Evolutionary conservation across 1,140 invertebrate species (phyloP), one percentile per base, ranked within the genome.

Genomic region (Tetramorium parvispinum): DNA sequence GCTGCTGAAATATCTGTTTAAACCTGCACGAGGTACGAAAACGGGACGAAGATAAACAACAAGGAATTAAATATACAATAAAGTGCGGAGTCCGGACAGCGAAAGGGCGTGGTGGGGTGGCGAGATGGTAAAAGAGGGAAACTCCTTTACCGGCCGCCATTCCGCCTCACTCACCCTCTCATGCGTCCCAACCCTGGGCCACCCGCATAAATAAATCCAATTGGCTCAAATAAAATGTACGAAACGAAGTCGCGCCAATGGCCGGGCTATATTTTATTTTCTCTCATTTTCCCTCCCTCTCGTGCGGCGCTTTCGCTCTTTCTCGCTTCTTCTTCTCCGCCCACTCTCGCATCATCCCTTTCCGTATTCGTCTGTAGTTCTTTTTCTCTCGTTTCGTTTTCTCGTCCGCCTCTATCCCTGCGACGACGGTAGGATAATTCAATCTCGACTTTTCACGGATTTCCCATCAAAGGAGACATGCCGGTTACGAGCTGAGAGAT

Each of bases 141-240:
- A 90, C 88, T 92, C 85, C 89, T 90, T 92, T 91, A 90, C 87
- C 87, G 85, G 86, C 85, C 82, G 82, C 66, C 53, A 81, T 59
- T 76, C 61, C 77, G 88, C 63, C 61, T 89, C 81, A 61, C 86
- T 68, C 68, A 83, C 70, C 85, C 85, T 66, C 73, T 71, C 70
- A 27, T 46, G 71, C n/a, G 57, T 59, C 49, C 57, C 73, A 27
- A 85, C 53, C 85, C 86, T 65, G 49, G 71, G 63, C 70, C 76
- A 85, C 68, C 85, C 86, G 85, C 89, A 89, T 90, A 92, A 92
- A 92, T 92, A 92, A 92, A 92, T 92, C 91, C 88, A 92, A 92
- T 92, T 92, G 91, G 90, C 85, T 91, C 89, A 89, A 92, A 92
- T 92, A 92, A 92, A 92, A 91, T 92, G 91, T 92, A 91, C 91